Conservation (phyloP, 2,113 vertebrate species). For the Tyto alba region DNA sequence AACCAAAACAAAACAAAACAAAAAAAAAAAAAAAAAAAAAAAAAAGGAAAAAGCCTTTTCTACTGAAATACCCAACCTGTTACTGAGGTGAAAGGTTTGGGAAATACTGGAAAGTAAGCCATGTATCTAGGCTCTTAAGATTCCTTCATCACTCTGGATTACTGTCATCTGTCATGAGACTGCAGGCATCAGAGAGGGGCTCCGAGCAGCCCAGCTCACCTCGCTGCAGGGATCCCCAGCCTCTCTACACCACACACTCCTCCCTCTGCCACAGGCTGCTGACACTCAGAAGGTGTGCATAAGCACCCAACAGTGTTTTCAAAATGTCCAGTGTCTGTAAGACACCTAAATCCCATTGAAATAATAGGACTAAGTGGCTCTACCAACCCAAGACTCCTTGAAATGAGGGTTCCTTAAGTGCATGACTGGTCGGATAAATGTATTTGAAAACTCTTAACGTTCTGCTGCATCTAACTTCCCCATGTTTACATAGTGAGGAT, state of each 20-base stretch:
- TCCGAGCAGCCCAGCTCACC: background rate
- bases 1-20: too few relatives aligned
- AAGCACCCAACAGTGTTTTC: background rate
- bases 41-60: background rate
- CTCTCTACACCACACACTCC: background rate
- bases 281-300: background rate
- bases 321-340: background rate
- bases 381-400: background rate
- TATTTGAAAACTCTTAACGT: background rate
- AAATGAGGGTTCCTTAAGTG: background rate
- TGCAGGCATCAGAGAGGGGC: background rate
- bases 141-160: background rate
- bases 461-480: background rate
- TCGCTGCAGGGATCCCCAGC: background rate
- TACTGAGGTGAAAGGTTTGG: background rate
- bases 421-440: background rate
- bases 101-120: background rate
- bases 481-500: background rate
- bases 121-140: background rate
- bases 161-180: background rate
- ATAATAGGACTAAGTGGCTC: background rate
- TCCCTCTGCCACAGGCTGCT: background rate
- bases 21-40: background rate
- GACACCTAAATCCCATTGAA: background rate
- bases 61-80: background rate